Evolutionary conservation across 2,888 invertebrate genomes (phyloP), one percentile per base, ranked within the genome.

Genomic region (Thera obeliscata): DNA sequence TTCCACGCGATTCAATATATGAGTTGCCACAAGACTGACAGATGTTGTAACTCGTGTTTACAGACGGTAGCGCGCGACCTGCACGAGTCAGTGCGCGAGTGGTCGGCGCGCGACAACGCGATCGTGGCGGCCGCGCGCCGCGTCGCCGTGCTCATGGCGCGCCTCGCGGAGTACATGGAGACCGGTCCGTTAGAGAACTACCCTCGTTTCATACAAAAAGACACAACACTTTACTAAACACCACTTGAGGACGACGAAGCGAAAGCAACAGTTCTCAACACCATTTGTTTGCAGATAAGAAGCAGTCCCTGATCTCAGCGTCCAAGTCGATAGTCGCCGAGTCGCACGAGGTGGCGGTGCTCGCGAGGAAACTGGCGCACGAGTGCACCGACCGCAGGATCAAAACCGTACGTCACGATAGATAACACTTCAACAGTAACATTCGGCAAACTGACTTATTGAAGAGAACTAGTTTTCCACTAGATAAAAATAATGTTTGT

Each of bases 51-150:
- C 3, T 6, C 35, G 54, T 56, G 7, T 38, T 41, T 9, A 38
- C 68, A 74, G 74, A 55, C 55, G 3, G 99, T 99, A 38, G 99
- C 99, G 0, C 97, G 99, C 86, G 98, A 98, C 70, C 95, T 99
- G 54, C 99, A 99, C 93, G 97, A 98, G 93, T 98, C 99, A 86
- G 98, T 99, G 54, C 96, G 98, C 71, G 99, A 99, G 85, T 99
- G 99, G 99, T 99, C 99, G 0, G 98, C 98, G 71, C 98, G 98
- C 81, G 99, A 99, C 93, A 99, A 99, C 89, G 99, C 99, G 86
- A 97, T 99, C 73, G 99, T 99, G 73, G 98, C 98, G 0, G 99
- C 98, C 0, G 99, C 99, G 61, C 98, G 99, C 87, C 96, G 98
- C 76, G 99, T 99, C 98, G 99, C 99, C 36, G 95, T 99, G 64